Conservation (phyloP, 2,113 vertebrate genomes). For the Tinamus guttatus region DNA sequence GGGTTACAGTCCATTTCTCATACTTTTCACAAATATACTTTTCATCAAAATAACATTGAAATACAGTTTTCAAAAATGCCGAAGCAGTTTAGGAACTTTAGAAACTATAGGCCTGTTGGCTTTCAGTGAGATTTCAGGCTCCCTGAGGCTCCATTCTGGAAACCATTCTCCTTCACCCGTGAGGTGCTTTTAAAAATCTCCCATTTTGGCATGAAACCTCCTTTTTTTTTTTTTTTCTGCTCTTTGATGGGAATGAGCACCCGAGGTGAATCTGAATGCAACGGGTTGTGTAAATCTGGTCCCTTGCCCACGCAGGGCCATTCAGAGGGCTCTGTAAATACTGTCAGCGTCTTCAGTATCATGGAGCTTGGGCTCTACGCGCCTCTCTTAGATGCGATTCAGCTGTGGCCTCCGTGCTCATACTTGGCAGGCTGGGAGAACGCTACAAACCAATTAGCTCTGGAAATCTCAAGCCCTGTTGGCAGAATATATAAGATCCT, state of each 20-base stretch:
- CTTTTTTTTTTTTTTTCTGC: neutral
- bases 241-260: neutral
- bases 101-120: neutral
- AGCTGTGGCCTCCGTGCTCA: neutral
- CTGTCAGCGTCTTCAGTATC: accelerated
- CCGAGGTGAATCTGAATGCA: neutral
- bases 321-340: neutral
- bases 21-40: neutral
- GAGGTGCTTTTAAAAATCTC: neutral
- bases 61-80: neutral
- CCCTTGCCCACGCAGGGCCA: neutral
- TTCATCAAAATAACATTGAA: neutral
- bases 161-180: neutral
- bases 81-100: neutral
- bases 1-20: neutral
- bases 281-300: neutral
- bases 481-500: neutral
- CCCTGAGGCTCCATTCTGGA: neutral
- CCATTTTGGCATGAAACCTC: neutral
- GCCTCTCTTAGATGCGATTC: accelerated
- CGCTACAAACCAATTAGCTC: neutral
- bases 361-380: accelerated
- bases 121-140: neutral
- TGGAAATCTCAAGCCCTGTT: neutral
- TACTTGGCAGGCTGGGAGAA: neutral